Evolutionary conservation across 64 coral and sea anemone species (phyloP).

Genomic region (Actinia equina): DNA sequence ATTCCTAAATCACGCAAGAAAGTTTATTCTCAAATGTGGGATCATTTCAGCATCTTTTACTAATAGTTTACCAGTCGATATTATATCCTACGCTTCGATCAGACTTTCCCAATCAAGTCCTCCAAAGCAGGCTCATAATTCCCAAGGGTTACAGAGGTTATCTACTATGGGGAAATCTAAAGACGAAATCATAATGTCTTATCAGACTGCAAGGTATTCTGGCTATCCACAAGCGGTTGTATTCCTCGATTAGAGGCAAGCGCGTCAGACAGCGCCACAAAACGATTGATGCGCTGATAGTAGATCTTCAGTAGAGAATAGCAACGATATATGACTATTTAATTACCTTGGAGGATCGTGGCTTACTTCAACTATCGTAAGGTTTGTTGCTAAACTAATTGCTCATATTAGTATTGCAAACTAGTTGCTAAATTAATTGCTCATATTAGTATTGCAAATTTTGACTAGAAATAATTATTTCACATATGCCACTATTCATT

Average conservation of each 20-base stretch:
- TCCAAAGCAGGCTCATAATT: background rate
- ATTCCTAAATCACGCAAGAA: background rate
- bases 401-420: background rate
- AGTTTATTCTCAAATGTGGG: background rate
- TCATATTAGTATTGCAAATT: background rate
- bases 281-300: background rate
- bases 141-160: conserved; percentile 4
- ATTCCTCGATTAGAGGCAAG: background rate
- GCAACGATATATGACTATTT: background rate
- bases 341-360: background rate
- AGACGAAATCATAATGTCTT: conserved; percentile 1
- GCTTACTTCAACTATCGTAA: background rate
- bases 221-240: background rate
- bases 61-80: background rate
- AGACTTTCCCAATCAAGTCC: background rate
- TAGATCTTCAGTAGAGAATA: background rate
- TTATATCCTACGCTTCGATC: background rate
- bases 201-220: background rate
- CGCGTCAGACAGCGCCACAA: conserved; percentile 1
- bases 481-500: too few species aligned
- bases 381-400: background rate
- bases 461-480: too few species aligned
- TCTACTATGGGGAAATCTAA: background rate
- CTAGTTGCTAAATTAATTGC: background rate
- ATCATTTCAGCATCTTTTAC: background rate